Percentiles rank a stretch among this genome's conserved stretches.
Conservation (phyloP, 2,888 invertebrate genomes). For the Platycheirus albimanus region DNA sequence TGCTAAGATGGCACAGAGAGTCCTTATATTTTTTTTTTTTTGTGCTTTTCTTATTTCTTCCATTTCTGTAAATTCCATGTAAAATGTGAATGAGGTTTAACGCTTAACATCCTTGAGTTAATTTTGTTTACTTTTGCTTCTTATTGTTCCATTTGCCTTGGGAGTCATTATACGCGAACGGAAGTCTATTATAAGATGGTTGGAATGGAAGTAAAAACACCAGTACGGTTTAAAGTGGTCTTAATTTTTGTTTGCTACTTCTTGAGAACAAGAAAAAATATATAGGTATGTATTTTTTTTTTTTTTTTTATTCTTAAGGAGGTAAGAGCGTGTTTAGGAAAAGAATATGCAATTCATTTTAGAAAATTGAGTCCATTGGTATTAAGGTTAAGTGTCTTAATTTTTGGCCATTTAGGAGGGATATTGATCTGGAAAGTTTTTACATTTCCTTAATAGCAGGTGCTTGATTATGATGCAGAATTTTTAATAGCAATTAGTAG, state of each 20-base stretch:
- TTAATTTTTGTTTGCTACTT: slow-evolving; percentile 16
- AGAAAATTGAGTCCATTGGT: slow-evolving; percentile 13
- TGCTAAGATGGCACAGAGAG: neutral
- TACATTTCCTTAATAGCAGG: neutral
- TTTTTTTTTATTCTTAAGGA: neutral
- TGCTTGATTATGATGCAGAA: neutral
- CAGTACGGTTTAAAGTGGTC: slow-evolving; percentile 9
- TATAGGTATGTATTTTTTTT: neutral
- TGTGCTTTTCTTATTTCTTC: neutral
- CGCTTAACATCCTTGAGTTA: slow-evolving; percentile 31
- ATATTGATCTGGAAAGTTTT: neutral
- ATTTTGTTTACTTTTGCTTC: slow-evolving; percentile 35
- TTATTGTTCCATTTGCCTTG: slow-evolving; percentile 20
- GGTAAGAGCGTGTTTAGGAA: neutral
- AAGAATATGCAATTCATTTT: slow-evolving; percentile 17
- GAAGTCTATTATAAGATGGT: slow-evolving; percentile 45
- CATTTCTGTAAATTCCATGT: slow-evolving; percentile 16
- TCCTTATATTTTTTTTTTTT: neutral
- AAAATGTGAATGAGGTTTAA: slow-evolving; percentile 32
- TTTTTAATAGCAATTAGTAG: too few relatives aligned
- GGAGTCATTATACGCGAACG: slow-evolving; percentile 47
- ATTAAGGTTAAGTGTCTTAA: slow-evolving; percentile 21
- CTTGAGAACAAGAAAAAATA: neutral
- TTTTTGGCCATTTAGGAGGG: neutral
- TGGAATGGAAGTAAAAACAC: neutral